Conservation (phyloP, 1,140 invertebrate species). For the Palaemon carinicauda region DNA sequence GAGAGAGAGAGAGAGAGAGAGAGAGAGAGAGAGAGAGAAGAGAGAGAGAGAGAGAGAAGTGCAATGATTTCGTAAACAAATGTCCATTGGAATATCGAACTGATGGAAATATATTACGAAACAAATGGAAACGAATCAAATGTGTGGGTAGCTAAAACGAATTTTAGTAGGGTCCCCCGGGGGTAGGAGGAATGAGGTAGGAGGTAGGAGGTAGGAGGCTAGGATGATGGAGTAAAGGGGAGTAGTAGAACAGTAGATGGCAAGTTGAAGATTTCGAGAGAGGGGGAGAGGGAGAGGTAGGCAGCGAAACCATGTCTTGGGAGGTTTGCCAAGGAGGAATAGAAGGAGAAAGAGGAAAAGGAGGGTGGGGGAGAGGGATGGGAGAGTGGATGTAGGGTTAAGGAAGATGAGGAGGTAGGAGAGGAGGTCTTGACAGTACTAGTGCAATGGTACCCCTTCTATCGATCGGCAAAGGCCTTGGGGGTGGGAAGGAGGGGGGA, state of each 20-base stretch:
- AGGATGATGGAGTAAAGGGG: not conserved
- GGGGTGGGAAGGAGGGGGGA: not conserved
- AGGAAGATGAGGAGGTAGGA: not conserved
- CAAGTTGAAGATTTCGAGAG: no score
- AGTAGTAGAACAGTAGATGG: not conserved
- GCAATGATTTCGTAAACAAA: not conserved
- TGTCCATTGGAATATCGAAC: not conserved
- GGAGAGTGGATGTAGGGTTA: not conserved
- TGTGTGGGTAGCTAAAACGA: not conserved
- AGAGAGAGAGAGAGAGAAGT: not conserved
- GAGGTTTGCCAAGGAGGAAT: not conserved
- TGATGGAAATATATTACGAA: not conserved
- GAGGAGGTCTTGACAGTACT: constrained; percentile 28
- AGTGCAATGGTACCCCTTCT: constrained; percentile 26
- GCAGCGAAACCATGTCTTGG: not conserved
- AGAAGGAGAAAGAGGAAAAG: not conserved
- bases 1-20: not conserved
- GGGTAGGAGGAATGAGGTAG: not conserved
- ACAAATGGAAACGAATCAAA: not conserved
- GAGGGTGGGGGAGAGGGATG: not conserved
- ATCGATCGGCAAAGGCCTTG: constrained; percentile 16
- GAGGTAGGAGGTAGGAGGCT: no score
- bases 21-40: no score
- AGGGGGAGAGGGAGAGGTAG: not conserved
- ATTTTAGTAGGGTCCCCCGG: not conserved